These are phyloP conservation scores for Nymphalis polychloros DNA, from an alignment of 2,888 invertebrate genomes.

Conservation along the genomic window DNA sequence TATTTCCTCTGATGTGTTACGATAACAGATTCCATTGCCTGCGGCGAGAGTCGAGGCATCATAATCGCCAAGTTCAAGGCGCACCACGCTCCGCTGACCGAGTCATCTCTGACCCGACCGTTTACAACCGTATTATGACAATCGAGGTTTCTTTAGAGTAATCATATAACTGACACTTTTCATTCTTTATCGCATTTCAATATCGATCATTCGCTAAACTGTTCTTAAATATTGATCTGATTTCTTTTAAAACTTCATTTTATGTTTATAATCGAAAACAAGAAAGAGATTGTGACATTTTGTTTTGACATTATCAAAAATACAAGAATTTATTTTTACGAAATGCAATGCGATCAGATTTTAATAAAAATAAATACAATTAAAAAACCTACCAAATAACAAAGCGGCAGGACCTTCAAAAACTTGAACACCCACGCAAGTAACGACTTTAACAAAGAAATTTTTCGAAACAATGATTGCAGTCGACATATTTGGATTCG, in stretches of 20 bases:
- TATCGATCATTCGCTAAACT: no score
- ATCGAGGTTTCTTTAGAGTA: neutral
- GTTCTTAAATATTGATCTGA: neutral
- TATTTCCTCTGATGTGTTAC: constrained; percentile 29
- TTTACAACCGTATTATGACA: constrained; percentile 1
- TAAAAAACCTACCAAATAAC: constrained; percentile 21
- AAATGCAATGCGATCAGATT: neutral
- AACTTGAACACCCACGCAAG: constrained; percentile 30
- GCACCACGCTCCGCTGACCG: constrained; percentile 51
- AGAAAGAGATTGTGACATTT: neutral
- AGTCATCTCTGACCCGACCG: constrained; percentile 48
- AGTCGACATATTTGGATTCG: constrained; percentile 32
- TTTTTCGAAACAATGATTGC: constrained; percentile 30
- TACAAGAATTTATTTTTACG: neutral
- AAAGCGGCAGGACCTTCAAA: constrained; percentile 24
- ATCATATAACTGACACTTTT: neutral
- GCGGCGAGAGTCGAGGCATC: constrained; percentile 29
- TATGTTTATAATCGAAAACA: neutral
- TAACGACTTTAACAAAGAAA: constrained; percentile 18
- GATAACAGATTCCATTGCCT: constrained; percentile 17
- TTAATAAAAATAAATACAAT: constrained; percentile 21
- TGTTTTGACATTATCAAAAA: neutral
- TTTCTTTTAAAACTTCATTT: neutral
- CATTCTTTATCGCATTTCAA: no score
- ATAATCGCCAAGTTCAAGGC: constrained; percentile 60